These are phyloP conservation scores for Andrena haemorrhoa DNA, from an alignment of 2,888 invertebrate genomes.

Conservation along the genomic window DNA sequence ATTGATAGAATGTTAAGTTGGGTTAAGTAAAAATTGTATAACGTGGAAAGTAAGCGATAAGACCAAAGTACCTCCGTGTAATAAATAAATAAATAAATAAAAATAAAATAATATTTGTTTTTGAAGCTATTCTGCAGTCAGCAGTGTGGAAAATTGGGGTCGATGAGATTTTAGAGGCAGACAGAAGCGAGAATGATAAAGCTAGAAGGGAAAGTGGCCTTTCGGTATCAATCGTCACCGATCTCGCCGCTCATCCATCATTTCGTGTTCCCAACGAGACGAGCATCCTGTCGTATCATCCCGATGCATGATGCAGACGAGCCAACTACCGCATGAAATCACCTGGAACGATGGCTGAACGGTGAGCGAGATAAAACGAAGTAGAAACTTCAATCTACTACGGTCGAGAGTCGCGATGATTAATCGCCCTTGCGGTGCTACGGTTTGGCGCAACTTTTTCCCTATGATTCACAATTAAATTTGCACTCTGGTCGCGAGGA, in stretches of 20 bases:
- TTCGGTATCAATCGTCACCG: constrained; percentile 38
- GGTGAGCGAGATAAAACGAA: constrained; percentile 32
- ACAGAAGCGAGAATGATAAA: constrained; percentile 12
- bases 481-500: not conserved
- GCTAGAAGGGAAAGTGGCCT: constrained; percentile 5
- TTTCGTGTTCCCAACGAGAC: constrained; percentile 19
- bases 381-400: constrained; percentile 30
- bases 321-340: constrained; percentile 33
- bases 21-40: no score
- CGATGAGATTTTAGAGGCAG: not conserved
- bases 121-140: no score
- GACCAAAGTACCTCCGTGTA: no score
- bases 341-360: constrained; percentile 32
- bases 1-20: no score
- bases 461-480: constrained; percentile 21
- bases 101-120: no score
- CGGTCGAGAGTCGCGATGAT: constrained; percentile 11
- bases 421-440: constrained; percentile 14
- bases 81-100: not conserved
- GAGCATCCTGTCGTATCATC: constrained; percentile 23
- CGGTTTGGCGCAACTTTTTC: constrained; percentile 14
- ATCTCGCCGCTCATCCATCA: constrained; percentile 49
- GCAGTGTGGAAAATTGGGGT: no score
- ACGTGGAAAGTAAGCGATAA: no score
- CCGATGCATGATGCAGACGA: not conserved